Percentiles rank a stretch among this genome's conserved stretches.
These are phyloP conservation scores for Drosophila helvetica DNA, from an alignment of 2,888 invertebrate genomes.

Conservation along the genomic window DNA sequence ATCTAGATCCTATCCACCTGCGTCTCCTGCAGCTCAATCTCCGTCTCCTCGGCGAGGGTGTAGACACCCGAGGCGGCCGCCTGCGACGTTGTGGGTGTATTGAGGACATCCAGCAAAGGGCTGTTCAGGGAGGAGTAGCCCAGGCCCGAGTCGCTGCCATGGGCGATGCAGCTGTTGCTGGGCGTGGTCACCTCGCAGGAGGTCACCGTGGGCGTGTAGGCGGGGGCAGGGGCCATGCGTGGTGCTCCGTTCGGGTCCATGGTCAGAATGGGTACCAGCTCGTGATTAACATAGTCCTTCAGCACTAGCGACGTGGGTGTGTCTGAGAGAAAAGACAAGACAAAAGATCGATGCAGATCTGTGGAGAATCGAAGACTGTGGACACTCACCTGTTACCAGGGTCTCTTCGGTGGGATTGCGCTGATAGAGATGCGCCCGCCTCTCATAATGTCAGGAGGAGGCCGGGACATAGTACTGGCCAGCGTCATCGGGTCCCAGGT, in stretches of 20 bases:
- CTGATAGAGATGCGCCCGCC: constrained; percentile 84
- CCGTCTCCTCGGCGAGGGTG: constrained; percentile 86
- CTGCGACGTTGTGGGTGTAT: constrained; percentile 50
- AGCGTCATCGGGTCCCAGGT: constrained; percentile 72
- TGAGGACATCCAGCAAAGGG: constrained; percentile 74
- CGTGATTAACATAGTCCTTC: constrained; percentile 84
- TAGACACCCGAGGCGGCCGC: constrained; percentile 84
- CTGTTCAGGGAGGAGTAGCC: constrained; percentile 60
- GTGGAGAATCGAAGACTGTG: too few species aligned
- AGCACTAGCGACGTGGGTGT: constrained; percentile 85
- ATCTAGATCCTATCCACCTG: constrained; percentile 81
- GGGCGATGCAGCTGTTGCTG: constrained; percentile 54
- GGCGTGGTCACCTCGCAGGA: constrained; percentile 29
- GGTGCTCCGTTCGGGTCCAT: constrained; percentile 81
- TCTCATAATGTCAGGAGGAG: constrained; percentile 82
- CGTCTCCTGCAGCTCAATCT: constrained; percentile 85
- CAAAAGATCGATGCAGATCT: too few species aligned
- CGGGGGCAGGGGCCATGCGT: constrained; percentile 46
- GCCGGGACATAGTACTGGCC: constrained; percentile 79
- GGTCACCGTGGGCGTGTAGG: constrained; percentile 49
- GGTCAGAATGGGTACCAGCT: constrained; percentile 84
- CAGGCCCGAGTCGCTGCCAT: constrained; percentile 50
- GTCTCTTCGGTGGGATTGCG: constrained; percentile 87
- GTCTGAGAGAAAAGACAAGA: constrained; percentile 70
- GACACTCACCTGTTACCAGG: constrained; percentile 84